Conservation (phyloP, 2,888 invertebrate genomes). For the Steinernema scapterisci region DNA sequence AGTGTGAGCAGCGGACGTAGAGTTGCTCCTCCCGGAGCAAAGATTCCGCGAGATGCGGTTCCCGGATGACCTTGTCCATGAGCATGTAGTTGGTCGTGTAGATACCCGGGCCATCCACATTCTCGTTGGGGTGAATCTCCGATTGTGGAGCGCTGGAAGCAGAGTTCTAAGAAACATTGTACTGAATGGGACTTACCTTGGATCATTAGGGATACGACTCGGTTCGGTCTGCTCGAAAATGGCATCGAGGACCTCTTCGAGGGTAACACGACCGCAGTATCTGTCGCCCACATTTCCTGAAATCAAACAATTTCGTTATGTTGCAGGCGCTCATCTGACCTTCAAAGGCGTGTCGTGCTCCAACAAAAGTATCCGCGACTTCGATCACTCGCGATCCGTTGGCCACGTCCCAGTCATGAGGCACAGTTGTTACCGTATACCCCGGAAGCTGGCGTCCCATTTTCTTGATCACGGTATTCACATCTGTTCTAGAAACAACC, state of each 20-base stretch:
- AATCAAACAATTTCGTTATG: neutral
- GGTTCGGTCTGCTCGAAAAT: slow-evolving; percentile 80
- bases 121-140: slow-evolving; percentile 35
- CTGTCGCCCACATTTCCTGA: slow-evolving; percentile 39
- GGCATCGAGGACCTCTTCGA: slow-evolving; percentile 91
- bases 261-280: slow-evolving; percentile 72
- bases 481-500: neutral
- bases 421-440: slow-evolving; percentile 65
- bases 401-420: slow-evolving; percentile 63
- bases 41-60: slow-evolving; percentile 64
- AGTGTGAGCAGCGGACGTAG: slow-evolving; percentile 66
- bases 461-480: neutral
- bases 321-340: neutral
- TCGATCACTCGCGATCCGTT: slow-evolving; percentile 64
- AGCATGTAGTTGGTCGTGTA: slow-evolving; percentile 60
- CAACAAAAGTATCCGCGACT: slow-evolving; percentile 68
- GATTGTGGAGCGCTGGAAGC: slow-evolving; percentile 34
- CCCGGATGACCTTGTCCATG: slow-evolving; percentile 60
- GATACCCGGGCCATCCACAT: slow-evolving; percentile 61
- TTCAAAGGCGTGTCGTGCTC: slow-evolving; percentile 36
- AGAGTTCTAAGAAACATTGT: neutral
- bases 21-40: slow-evolving; percentile 56
- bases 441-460: slow-evolving; percentile 52
- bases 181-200: slow-evolving; percentile 42
- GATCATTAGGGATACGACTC: slow-evolving; percentile 70